A percentile compares a stretch with the other conserved stretches of the same genome.
These are phyloP conservation scores for Phyllopteryx taeniolatus DNA, from an alignment of 2,113 vertebrate species.

Conservation along the genomic window DNA sequence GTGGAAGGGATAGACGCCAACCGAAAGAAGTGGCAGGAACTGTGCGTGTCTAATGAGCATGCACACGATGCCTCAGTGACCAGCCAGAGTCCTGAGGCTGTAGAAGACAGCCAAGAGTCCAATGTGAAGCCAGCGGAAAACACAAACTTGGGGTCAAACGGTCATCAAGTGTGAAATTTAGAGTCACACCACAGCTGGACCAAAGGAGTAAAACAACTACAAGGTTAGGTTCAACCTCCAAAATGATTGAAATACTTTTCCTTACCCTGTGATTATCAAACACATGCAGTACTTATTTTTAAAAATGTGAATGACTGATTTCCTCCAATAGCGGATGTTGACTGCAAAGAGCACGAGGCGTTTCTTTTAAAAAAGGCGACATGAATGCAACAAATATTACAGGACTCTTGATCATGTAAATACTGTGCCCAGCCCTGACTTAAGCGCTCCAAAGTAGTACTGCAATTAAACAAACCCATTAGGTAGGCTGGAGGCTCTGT, in stretches of 20 bases:
- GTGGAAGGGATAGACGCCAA: constrained; percentile 74
- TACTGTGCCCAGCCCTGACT: not conserved
- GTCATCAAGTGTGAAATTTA: constrained; percentile 7
- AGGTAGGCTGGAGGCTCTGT: too few species aligned
- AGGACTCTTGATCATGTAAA: not conserved
- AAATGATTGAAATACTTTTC: constrained; percentile 1
- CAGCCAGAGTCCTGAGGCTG: constrained; percentile 23
- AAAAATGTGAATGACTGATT: constrained; percentile 1
- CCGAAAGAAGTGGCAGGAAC: constrained; percentile 73
- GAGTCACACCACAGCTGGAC: constrained; percentile 2
- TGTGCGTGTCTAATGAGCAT: constrained; percentile 65
- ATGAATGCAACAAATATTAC: not conserved
- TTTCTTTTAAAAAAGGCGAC: not conserved
- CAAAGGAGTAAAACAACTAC: constrained; percentile 15
- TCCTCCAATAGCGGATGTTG: not conserved
- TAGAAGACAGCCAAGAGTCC: constrained; percentile 22
- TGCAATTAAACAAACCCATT: too few species aligned
- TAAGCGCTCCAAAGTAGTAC: too few species aligned
- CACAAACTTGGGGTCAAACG: not conserved
- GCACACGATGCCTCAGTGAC: constrained; percentile 34
- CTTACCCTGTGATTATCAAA: constrained; percentile 23
- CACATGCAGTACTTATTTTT: constrained; percentile 11
- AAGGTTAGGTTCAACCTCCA: constrained; percentile 6
- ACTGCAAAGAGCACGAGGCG: not conserved
- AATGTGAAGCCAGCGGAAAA: constrained; percentile 14